phyloP scores from a whole-genome alignment of 2,113 vertebrate species.

The Brachyistius frenatus region DNA sequence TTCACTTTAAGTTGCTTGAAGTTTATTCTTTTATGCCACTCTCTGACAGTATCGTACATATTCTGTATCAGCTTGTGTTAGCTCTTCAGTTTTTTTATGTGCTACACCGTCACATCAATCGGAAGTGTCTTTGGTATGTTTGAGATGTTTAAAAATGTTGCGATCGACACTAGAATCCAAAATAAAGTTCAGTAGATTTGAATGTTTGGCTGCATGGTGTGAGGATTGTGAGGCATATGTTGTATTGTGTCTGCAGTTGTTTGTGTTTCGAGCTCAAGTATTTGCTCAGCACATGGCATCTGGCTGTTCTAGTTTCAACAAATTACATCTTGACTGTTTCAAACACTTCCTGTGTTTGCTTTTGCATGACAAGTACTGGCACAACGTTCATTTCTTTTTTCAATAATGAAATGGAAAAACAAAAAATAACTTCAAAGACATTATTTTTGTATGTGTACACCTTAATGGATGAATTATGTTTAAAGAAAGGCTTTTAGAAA shows the following conservation, averaged over 20 bases:
- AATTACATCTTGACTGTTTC: too few species aligned
- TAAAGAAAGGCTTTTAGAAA: too few species aligned
- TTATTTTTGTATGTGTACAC: too few species aligned
- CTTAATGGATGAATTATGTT: too few species aligned
- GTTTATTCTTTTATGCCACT: background rate
- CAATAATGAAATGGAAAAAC: too few species aligned
- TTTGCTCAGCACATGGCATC: background rate
- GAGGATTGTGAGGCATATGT: background rate
- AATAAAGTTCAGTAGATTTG: too few species aligned
- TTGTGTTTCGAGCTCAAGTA: background rate
- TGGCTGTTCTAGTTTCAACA: conserved; percentile 36
- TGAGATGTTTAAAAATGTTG: background rate
- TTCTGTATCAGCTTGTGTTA: background rate
- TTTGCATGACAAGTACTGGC: conserved; percentile 1
- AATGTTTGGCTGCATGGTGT: background rate
- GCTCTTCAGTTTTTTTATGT: background rate
- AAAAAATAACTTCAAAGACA: too few species aligned
- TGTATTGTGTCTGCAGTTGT: background rate
- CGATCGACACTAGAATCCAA: background rate
- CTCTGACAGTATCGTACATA: background rate
- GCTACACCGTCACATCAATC: too few species aligned
- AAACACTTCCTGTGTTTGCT: too few species aligned
- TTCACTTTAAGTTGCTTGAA: background rate
- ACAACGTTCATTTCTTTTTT: background rate
- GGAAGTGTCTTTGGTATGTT: too few species aligned